Conservation (phyloP, 2,888 invertebrate genomes). For the Polydrusus cervinus region DNA sequence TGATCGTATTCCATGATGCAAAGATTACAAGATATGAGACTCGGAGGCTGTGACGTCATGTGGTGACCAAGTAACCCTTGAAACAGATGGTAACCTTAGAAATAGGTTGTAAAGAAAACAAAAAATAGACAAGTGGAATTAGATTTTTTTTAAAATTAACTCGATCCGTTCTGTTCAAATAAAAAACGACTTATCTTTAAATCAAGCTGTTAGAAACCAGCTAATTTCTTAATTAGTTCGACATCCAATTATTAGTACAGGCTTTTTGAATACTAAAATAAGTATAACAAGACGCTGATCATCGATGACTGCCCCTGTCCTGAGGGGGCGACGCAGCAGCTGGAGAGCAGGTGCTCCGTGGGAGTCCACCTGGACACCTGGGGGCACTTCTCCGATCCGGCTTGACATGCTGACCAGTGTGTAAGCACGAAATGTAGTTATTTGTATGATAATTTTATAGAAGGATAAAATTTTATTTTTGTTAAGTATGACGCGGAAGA, state of each 20-base stretch:
- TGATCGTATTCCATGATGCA: too few relatives aligned
- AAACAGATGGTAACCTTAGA: too few relatives aligned
- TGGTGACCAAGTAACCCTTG: too few relatives aligned
- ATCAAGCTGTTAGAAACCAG: not conserved
- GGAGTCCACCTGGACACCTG: conserved; percentile 35
- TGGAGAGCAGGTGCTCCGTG: conserved; percentile 34
- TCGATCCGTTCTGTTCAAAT: too few relatives aligned
- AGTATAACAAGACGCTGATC: conserved; percentile 37
- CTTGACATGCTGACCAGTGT: conserved; percentile 21
- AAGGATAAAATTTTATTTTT: not conserved
- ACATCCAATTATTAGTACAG: conserved; percentile 2
- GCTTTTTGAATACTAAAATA: conserved; percentile 22
- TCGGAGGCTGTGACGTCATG: too few relatives aligned
- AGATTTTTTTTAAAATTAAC: too few relatives aligned
- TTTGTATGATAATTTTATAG: conserved; percentile 12
- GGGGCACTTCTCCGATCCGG: conserved; percentile 14
- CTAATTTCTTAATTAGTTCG: conserved; percentile 30
- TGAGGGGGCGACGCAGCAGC: conserved; percentile 38
- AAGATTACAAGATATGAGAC: too few relatives aligned
- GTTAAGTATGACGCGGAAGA: too few relatives aligned
- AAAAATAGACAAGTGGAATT: too few relatives aligned
- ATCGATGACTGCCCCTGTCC: conserved; percentile 32
- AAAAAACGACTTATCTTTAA: not conserved
- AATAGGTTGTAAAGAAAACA: too few relatives aligned
- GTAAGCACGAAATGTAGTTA: conserved; percentile 9